A percentile compares a stretch with the other conserved stretches of the same genome.
Conservation (phyloP, 2,888 invertebrate species). For the Epirrita christyi region DNA sequence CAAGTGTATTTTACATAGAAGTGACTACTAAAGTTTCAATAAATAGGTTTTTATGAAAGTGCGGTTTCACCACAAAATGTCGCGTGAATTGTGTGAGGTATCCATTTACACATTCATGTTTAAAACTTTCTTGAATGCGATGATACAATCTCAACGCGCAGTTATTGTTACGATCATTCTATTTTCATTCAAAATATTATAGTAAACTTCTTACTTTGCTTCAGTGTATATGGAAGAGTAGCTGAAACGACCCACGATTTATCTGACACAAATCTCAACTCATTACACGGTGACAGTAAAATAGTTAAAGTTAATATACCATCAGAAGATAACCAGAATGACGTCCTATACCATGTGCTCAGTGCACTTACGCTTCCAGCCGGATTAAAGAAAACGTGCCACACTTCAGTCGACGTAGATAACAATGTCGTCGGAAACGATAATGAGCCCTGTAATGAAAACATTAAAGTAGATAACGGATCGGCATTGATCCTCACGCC, state of each 20-base stretch:
- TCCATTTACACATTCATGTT: too few relatives aligned
- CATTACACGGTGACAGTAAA: conserved; percentile 12
- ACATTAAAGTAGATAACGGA: conserved; percentile 51
- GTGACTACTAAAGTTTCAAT: too few relatives aligned
- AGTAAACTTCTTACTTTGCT: neutral
- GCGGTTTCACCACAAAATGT: too few relatives aligned
- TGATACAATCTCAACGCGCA: too few relatives aligned
- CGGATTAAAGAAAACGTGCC: conserved; percentile 27
- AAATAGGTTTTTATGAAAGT: too few relatives aligned
- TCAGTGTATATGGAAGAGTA: conserved; percentile 55
- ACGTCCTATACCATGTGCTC: conserved; percentile 9
- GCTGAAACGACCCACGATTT: conserved; percentile 39
- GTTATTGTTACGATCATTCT: too few relatives aligned
- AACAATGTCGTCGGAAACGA: conserved; percentile 35
- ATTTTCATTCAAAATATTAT: neutral
- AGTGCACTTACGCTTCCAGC: conserved; percentile 3
- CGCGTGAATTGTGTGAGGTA: too few relatives aligned
- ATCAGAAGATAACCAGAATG: conserved; percentile 1
- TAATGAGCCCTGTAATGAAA: conserved; percentile 32
- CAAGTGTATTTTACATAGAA: too few relatives aligned
- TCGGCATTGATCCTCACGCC: conserved; percentile 69
- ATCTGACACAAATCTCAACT: conserved; percentile 15
- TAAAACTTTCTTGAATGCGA: too few relatives aligned
- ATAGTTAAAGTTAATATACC: conserved; percentile 4
- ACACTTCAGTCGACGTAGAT: conserved; percentile 30